Conservation (phyloP, 2,113 vertebrate species). For the Otis tarda region DNA sequence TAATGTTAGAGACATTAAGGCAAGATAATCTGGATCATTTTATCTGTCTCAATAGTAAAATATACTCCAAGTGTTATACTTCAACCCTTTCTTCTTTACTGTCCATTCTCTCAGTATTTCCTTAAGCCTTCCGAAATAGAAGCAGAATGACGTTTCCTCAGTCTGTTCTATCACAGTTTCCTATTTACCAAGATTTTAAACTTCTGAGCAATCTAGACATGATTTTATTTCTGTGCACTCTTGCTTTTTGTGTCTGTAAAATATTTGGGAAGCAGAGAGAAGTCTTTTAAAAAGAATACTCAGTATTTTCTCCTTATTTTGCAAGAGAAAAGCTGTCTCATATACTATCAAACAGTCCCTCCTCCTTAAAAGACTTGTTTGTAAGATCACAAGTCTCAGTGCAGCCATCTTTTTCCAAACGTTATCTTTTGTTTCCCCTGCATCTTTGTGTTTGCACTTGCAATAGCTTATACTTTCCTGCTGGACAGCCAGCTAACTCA, state of each 20-base stretch:
- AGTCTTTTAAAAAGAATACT: not conserved
- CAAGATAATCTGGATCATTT: not conserved
- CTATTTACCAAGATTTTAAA: not conserved
- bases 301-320: not conserved
- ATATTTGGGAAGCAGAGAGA: not conserved
- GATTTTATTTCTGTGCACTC: not conserved
- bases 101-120: not conserved
- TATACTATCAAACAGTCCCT: not conserved
- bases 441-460: slow-evolving; percentile 32
- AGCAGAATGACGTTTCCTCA: not conserved
- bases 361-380: not conserved
- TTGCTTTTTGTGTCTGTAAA: not conserved
- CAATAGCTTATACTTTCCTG: slow-evolving; percentile 3
- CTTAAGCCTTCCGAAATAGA: not conserved
- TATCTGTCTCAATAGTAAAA: not conserved
- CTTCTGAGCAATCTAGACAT: not conserved
- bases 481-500: not conserved
- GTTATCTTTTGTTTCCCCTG: slow-evolving; percentile 40
- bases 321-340: not conserved
- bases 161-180: not conserved
- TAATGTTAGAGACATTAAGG: not conserved
- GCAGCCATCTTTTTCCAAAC: not conserved
- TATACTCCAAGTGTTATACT: not conserved
- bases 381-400: not conserved
- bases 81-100: not conserved